phyloP scores from a whole-genome alignment of 2,113 vertebrate species.

The Odocoileus virginianus region DNA sequence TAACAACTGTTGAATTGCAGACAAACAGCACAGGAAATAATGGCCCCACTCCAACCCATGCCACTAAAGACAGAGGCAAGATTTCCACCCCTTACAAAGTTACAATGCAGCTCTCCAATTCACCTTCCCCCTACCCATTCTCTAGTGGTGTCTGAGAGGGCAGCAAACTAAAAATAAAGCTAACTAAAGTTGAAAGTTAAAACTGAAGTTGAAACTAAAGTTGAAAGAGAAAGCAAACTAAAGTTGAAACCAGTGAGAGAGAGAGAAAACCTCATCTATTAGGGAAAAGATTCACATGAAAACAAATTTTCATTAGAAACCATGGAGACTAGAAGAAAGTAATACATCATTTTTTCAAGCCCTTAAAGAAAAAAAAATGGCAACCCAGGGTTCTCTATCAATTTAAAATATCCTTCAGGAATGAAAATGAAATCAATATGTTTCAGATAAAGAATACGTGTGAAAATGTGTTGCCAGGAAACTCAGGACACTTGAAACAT shows the following conservation, averaged over 20 bases:
- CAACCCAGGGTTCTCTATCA: not conserved
- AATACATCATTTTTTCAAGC: not conserved
- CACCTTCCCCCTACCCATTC: accelerated
- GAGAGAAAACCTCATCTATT: not conserved
- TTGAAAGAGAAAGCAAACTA: not conserved
- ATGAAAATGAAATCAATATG: not conserved
- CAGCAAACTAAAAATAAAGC: not conserved
- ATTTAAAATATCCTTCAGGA: not conserved
- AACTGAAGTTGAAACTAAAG: not conserved
- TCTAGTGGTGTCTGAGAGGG: not conserved
- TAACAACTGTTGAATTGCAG: not conserved
- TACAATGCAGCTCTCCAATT: not conserved
- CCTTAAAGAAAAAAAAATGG: not conserved
- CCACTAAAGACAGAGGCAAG: not conserved
- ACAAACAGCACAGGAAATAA: not conserved
- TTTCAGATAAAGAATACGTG: not conserved
- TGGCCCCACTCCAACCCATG: accelerated
- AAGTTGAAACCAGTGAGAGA: not conserved
- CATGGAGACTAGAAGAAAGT: not conserved
- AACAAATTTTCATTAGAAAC: not conserved
- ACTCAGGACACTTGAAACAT: not conserved
- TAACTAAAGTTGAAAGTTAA: not conserved
- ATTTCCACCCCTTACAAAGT: not conserved
- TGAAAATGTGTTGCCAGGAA: not conserved
- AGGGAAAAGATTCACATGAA: not conserved